Percentiles rank a stretch among this genome's conserved stretches.
Evolutionary conservation across 2,797 vertebrate genomes (phyloP).

Genomic region (Distichodus sexfasciatus): DNA sequence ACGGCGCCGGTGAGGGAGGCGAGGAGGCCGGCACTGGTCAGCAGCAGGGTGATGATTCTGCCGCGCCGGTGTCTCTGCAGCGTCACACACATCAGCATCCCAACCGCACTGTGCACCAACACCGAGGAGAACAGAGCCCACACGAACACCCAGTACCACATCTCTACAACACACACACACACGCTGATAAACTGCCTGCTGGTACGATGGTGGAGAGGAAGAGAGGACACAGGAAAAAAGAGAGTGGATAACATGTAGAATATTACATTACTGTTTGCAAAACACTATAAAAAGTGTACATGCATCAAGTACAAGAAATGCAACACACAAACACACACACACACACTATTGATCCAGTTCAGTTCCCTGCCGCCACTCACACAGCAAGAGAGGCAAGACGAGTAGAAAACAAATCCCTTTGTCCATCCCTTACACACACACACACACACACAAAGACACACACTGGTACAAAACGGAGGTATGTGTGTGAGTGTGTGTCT

Average conservation of each 20-base stretch:
- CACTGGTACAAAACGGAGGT: not conserved
- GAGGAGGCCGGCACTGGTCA: slow-evolving; percentile 92
- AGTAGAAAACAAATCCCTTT: slow-evolving; percentile 16
- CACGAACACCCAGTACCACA: slow-evolving; percentile 99
- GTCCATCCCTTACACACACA: slow-evolving; percentile 3
- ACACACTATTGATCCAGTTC: slow-evolving; percentile 16
- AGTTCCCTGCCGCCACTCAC: slow-evolving; percentile 13
- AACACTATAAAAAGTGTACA: too few species aligned
- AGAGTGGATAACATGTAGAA: too few species aligned
- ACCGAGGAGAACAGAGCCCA: slow-evolving; percentile 98
- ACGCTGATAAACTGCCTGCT: too few species aligned
- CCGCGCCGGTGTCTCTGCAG: slow-evolving; percentile 92
- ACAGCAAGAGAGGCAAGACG: slow-evolving; percentile 7
- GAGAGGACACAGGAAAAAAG: too few species aligned
- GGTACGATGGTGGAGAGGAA: too few species aligned
- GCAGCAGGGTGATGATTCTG: slow-evolving; percentile 88
- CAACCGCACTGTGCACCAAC: slow-evolving; percentile 88
- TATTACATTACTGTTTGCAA: too few species aligned
- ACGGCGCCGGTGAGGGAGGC: slow-evolving; percentile 89
- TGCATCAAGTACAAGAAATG: not conserved
- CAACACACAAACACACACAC: not conserved
- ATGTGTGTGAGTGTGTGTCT: not conserved
- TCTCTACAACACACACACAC: slow-evolving; percentile 60
- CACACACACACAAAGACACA: not conserved
- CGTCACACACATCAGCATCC: slow-evolving; percentile 93